Evolutionary conservation across 2,888 invertebrate species (phyloP).

Genomic region (Drosophila kuntzei): DNA sequence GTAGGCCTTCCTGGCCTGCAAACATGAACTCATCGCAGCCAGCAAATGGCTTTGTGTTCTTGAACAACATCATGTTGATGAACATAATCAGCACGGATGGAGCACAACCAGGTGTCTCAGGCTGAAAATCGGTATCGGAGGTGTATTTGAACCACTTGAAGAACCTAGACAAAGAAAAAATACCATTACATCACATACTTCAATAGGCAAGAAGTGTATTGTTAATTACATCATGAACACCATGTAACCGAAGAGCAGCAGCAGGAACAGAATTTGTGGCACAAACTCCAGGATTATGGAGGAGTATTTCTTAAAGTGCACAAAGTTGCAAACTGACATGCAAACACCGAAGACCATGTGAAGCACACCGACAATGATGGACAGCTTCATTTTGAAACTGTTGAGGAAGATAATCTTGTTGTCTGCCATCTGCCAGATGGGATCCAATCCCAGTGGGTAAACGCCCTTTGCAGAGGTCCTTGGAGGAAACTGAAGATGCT

Average conservation of each 20-base stretch:
- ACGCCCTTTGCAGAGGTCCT: slow-evolving; percentile 86
- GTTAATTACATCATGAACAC: slow-evolving; percentile 90
- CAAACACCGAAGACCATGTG: slow-evolving; percentile 98
- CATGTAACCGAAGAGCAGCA: slow-evolving; percentile 96
- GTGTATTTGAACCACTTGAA: slow-evolving; percentile 94
- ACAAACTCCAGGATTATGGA: slow-evolving; percentile 94
- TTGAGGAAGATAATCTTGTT: slow-evolving; percentile 98
- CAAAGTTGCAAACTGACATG: slow-evolving; percentile 92
- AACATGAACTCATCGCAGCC: slow-evolving; percentile 89
- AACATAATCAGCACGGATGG: slow-evolving; percentile 92
- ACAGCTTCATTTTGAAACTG: slow-evolving; percentile 98
- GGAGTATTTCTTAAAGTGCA: slow-evolving; percentile 90
- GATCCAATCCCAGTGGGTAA: slow-evolving; percentile 93
- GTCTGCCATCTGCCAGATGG: slow-evolving; percentile 91
- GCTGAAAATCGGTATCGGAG: slow-evolving; percentile 84
- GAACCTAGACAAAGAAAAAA: slow-evolving; percentile 86
- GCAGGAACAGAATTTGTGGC: slow-evolving; percentile 95
- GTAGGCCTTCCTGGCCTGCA: slow-evolving; percentile 89
- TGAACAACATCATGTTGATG: slow-evolving; percentile 92
- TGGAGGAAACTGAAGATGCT: slow-evolving; percentile 89
- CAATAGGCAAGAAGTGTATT: neutral
- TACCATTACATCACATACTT: neutral
- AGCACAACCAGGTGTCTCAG: slow-evolving; percentile 87
- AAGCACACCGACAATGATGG: slow-evolving; percentile 95
- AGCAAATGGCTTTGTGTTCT: slow-evolving; percentile 85